Evolutionary conservation across 2,113 vertebrate genomes (phyloP).

Genomic region (Uropsilus gracilis): DNA sequence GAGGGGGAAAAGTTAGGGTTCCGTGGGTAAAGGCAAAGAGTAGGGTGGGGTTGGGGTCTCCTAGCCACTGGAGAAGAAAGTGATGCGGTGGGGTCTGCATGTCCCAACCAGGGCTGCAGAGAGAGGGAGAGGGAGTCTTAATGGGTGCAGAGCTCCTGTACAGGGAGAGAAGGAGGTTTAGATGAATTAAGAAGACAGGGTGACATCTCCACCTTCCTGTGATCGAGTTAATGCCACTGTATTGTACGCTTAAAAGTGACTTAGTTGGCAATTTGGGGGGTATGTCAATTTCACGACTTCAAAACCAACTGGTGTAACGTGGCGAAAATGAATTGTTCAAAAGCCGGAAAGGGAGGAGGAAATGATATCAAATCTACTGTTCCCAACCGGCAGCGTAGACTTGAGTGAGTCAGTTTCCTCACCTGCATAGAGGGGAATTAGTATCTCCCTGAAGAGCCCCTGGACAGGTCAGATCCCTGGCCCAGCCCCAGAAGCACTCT

Average conservation of each 20-base stretch:
- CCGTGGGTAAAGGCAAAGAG: too few relatives aligned
- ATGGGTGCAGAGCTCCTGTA: neutral
- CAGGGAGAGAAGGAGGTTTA: neutral
- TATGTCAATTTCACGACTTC: neutral
- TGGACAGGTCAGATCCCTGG: neutral
- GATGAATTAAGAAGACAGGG: neutral
- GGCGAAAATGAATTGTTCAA: neutral
- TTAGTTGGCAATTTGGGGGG: neutral
- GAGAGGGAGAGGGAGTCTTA: accelerated
- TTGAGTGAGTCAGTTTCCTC: neutral
- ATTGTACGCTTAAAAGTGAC: neutral
- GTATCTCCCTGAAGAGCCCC: neutral
- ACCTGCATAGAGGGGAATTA: neutral
- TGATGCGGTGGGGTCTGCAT: neutral
- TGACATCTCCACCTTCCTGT: too few relatives aligned
- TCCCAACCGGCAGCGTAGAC: too few relatives aligned
- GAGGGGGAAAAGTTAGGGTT: too few relatives aligned
- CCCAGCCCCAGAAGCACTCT: neutral
- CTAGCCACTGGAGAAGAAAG: neutral
- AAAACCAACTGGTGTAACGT: neutral
- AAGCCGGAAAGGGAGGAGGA: neutral
- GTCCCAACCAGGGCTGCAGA: neutral
- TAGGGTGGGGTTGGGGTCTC: neutral
- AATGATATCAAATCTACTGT: neutral
- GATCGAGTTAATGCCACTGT: neutral